Base-by-base conservation (phyloP, 2,888 invertebrate species). In the Chromoteleia sp. region DNA sequence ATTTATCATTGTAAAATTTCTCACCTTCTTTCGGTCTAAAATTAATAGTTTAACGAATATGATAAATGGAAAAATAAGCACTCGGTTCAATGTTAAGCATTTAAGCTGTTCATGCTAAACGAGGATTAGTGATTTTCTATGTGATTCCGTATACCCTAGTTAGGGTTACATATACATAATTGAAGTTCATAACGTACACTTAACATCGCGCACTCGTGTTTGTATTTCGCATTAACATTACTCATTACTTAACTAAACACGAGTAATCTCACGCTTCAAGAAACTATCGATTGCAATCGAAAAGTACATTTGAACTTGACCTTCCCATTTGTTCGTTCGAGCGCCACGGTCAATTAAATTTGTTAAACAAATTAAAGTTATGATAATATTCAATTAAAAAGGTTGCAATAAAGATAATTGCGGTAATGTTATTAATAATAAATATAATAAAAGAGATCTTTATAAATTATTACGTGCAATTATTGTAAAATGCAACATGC, bases 231-330 rank as follows among this genome's bases (percentile, higher is more conserved):
- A 68, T 76, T 76, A 76, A 76, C 76, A 68, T 76, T 76, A 45
- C 67, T 76, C 68, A 76, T 76, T 76, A 74, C 43, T 74, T 74
- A 74, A 74, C 74, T 63, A 73, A 63, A 65, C 65, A 74, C 54
- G 74, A 74, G 74, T 65, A 74, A 63, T 74, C 74, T 74, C 65
- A 74, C 63, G 65, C 63, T 63, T 56, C 74, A 39, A 25, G 45
- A 45, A 65, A 65, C 74, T 56, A 74, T 65, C 65, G 54, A 74
- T 74, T 56, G 63, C 74, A 56, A 48, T 74, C 65, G 56, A 21
- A 68, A 59, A 61, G 76, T 43, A 59, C 67, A 30, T 59, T 45
- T 65, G 67, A 75, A 68, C 76, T 76, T 76, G 76, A 76, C 76
- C 76, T 61, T 36, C 14, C 67, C n/a, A 61, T 67, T 76, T 76